Evolutionary conservation across 2,113 vertebrate species (phyloP).

Genomic region (Lagenorhynchus albirostris): DNA sequence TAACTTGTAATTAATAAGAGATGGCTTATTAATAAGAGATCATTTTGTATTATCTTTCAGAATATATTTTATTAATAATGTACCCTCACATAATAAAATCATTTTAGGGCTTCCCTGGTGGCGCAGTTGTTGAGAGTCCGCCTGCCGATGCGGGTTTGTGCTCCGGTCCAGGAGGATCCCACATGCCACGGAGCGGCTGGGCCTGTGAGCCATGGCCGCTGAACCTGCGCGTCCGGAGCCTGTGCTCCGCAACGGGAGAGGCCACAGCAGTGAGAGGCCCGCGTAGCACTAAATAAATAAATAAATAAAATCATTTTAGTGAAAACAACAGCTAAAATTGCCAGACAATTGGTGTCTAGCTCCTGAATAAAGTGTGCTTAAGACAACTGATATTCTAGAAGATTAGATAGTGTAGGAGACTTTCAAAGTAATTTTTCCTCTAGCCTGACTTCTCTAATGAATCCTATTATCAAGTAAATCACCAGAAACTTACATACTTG

Average conservation of each 20-base stretch:
- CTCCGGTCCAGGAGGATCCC: too few relatives aligned
- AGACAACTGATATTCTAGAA: not conserved
- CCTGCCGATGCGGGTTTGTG: too few relatives aligned
- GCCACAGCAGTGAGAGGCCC: too few relatives aligned
- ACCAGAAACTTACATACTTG: not conserved
- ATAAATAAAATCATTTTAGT: not conserved
- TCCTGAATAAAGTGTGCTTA: not conserved
- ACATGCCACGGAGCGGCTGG: too few relatives aligned
- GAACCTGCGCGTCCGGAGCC: too few relatives aligned
- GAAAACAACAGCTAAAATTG: not conserved
- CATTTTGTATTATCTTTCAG: not conserved
- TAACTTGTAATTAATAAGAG: not conserved
- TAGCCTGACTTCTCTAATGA: not conserved
- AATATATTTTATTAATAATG: not conserved
- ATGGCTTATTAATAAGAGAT: not conserved
- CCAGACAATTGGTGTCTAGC: not conserved
- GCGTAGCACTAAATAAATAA: not conserved
- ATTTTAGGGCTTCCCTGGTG: not conserved
- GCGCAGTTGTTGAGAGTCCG: too few relatives aligned
- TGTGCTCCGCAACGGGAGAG: too few relatives aligned
- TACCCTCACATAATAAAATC: not conserved
- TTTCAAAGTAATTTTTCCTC: not conserved
- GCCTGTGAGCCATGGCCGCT: too few relatives aligned
- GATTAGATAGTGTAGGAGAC: too few relatives aligned
- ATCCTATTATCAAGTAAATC: not conserved